A percentile compares a stretch with the other conserved stretches of the same genome.
phyloP scores from a whole-genome alignment of 92 coral and sea anemone genomes.

The Phenganax subtilis region DNA sequence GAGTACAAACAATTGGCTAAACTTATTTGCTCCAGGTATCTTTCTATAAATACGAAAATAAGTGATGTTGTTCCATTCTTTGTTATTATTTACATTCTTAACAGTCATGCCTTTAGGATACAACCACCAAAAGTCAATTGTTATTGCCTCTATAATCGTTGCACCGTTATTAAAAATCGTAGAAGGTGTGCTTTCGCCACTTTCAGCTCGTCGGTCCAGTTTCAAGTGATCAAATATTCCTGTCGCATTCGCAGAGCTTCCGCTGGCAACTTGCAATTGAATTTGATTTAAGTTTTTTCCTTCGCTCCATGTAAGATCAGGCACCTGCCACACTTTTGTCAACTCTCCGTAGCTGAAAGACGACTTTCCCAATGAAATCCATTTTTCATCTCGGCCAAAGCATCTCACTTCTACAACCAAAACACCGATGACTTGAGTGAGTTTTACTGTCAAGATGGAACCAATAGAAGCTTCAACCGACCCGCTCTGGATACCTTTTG shows the following conservation, averaged over 20 bases:
- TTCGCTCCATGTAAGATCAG: constrained; percentile 11
- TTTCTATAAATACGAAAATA: constrained; percentile 10
- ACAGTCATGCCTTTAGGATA: constrained; percentile 9
- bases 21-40: not conserved
- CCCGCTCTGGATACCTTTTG: constrained; percentile 1
- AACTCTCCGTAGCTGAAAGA: not conserved
- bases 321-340: constrained; percentile 1
- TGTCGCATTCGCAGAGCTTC: not conserved
- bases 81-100: not conserved
- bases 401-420: not conserved
- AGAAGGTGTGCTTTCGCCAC: not conserved
- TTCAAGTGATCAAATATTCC: constrained; percentile 10
- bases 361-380: not conserved
- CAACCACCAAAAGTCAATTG: constrained; percentile 12
- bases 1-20: constrained; percentile 12
- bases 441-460: not conserved
- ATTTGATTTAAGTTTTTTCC: not conserved
- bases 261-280: not conserved
- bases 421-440: not conserved
- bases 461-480: constrained; percentile 9
- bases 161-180: not conserved
- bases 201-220: not conserved
- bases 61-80: not conserved
- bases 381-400: not conserved
- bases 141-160: constrained; percentile 10